Conservation (phyloP, 2,888 invertebrate species). For the Drosophila tanythrix region DNA sequence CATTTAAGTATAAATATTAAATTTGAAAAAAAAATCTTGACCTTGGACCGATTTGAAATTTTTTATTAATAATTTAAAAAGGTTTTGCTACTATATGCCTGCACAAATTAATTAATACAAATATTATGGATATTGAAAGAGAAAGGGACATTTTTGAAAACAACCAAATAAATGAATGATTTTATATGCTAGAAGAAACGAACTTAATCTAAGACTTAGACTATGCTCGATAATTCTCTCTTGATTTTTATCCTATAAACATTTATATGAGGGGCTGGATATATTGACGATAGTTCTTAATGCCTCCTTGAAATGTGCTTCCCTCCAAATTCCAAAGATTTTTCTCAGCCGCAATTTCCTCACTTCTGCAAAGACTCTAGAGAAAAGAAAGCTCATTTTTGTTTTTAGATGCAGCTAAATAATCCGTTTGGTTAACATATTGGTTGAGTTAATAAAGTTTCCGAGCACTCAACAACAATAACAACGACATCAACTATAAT, state of each 20-base stretch:
- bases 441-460: slow-evolving; percentile 14
- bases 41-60: neutral
- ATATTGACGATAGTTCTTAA: neutral
- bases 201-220: no score
- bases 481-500: neutral
- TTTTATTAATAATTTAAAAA: neutral
- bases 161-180: neutral
- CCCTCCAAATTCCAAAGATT: neutral
- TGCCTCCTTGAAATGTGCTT: neutral
- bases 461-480: slow-evolving; percentile 19
- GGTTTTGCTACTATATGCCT: neutral
- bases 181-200: neutral
- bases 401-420: neutral
- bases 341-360: neutral
- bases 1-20: no score
- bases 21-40: neutral
- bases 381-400: neutral
- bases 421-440: neutral
- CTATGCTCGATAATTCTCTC: no score
- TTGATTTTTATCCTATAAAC: no score
- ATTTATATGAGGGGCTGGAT: neutral
- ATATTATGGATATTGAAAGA: neutral
- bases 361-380: neutral
- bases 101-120: neutral
- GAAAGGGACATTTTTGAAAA: neutral